Base-by-base conservation (phyloP, 2,113 vertebrate species). In the Macquaria ambigua region DNA sequence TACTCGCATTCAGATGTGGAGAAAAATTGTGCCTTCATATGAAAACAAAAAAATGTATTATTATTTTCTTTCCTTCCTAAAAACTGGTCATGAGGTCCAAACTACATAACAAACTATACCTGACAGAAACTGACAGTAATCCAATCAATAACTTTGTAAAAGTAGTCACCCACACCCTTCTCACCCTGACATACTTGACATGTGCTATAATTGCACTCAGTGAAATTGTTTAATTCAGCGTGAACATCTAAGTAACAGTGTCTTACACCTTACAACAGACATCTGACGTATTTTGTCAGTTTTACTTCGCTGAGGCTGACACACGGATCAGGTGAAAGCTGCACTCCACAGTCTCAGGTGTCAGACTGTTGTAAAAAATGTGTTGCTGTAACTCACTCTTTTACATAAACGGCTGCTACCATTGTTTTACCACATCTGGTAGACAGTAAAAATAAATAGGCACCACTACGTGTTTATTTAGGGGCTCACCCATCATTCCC, bases 191-290 rank as follows among this genome's bases (percentile, higher is more conserved):
- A 71, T 52, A 69, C 62, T 67, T 71, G 59, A 84, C 77, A 55
- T 18, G 7, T n/a, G 15, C 59, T 76, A 41, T 79, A 84, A 81
- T 71, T 84, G 72, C 59, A 74, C 61, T 77, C 43, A 37, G 58
- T 43, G 8, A 83, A 88, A 86, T 34, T 25, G 28, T 70, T 87
- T 71, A 31, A 81, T 82, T 80, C 61, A 31, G 37, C 55, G 16
- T 18, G 31, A 78, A 84, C 46, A 63, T 74, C 52, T 25, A 0
- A 72, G 46, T 71, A 71, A 68, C 59, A 76, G 20, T 31, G 50
- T 66, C 34, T 62, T 52, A 53, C 62, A 63, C 41, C 77, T 68
- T 56, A 52, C 61, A 74, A 37, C 10, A 52, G 34, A 82, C 56
- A 34, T 41, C n/a, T 28, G 34, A 59, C 64, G 73, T n/a, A 59